Evolutionary conservation across 1,140 invertebrate genomes (phyloP).

Genomic region (Stegodyphus mimosarum): DNA sequence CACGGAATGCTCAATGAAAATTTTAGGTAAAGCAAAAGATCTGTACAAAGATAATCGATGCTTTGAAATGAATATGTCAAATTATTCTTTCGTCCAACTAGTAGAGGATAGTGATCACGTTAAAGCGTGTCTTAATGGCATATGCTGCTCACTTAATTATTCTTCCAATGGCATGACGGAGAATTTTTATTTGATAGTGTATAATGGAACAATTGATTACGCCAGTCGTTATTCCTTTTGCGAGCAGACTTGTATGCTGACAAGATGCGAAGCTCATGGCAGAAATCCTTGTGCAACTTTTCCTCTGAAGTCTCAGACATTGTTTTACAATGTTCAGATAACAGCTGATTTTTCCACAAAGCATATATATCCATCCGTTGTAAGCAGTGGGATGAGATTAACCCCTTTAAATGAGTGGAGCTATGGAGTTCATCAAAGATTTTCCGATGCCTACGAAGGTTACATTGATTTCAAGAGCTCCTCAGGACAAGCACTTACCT

Average conservation of each 20-base stretch:
- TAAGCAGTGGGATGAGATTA: background rate
- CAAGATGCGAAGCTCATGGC: background rate
- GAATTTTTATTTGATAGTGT: constrained; percentile 3
- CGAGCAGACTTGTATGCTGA: constrained; percentile 46
- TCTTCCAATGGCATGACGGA: background rate
- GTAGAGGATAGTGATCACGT: background rate
- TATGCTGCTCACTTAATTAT: constrained; percentile 51
- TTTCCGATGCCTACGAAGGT: background rate
- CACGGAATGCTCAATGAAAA: background rate
- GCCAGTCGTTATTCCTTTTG: constrained; percentile 15
- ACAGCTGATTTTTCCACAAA: constrained; percentile 27
- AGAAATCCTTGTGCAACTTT: background rate
- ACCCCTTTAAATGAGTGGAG: background rate
- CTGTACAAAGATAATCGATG: background rate
- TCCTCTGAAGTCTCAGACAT: background rate
- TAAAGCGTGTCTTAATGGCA: constrained; percentile 33
- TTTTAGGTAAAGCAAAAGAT: background rate
- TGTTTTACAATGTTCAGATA: background rate
- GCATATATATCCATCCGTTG: constrained; percentile 19
- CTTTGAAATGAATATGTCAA: background rate
- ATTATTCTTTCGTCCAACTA: constrained; percentile 26
- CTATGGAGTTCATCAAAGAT: background rate
- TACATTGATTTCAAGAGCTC: background rate
- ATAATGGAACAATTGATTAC: background rate
- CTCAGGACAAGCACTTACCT: background rate